phyloP scores from a whole-genome alignment of 2,888 invertebrate species.

The Caenorhabditis japonica region DNA sequence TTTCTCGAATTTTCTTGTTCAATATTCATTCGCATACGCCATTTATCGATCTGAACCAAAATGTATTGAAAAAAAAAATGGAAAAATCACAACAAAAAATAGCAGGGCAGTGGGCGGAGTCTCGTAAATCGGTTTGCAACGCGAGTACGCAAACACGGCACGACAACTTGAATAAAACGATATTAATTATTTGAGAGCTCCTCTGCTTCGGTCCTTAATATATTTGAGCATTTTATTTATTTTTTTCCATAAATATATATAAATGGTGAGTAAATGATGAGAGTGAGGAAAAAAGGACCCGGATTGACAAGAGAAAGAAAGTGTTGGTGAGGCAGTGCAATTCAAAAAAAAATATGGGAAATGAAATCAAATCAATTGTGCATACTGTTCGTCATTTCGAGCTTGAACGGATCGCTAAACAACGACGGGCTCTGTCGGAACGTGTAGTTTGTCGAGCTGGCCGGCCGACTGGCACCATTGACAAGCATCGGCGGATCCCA shows the following conservation, averaged over 20 bases:
- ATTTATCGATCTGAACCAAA: no score
- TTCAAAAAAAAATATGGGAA: not conserved
- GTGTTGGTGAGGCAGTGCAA: not conserved
- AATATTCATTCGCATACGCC: no score
- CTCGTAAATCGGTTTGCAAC: no score
- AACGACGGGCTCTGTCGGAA: constrained; percentile 71
- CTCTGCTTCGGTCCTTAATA: not conserved
- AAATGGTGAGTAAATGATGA: constrained; percentile 7
- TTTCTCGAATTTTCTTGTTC: no score
- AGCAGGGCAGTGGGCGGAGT: no score
- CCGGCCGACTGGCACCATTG: constrained; percentile 16
- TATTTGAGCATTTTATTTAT: constrained; percentile 18
- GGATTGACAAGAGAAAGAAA: constrained; percentile 5
- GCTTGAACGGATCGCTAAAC: constrained; percentile 72
- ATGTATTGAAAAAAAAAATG: no score
- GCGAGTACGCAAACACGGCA: no score
- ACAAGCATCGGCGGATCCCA: constrained; percentile 43
- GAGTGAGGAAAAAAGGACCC: not conserved
- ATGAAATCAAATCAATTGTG: constrained; percentile 31
- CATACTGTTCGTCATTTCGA: constrained; percentile 66
- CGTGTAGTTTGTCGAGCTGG: constrained; percentile 26
- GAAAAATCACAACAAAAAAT: no score
- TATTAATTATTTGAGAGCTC: not conserved
- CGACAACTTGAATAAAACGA: no score
- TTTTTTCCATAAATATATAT: constrained; percentile 5